Base-by-base conservation (phyloP, 1,140 invertebrate species). In the Brachionus rubens region DNA sequence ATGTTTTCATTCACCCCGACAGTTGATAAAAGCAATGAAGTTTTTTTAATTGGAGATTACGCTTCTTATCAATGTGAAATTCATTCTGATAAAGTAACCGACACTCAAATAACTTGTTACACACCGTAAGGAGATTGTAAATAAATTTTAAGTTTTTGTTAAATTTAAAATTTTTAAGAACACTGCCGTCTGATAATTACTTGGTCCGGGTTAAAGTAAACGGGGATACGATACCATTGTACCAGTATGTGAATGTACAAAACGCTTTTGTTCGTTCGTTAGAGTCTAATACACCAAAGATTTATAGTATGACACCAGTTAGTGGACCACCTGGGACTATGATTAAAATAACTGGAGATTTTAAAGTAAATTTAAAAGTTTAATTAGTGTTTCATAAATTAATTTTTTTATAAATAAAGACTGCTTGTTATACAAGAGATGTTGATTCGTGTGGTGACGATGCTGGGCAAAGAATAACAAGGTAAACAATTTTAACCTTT, bases 311-410 rank as follows among this genome's bases (percentile, higher is more conserved):
- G 7, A 78, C 36, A 30, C 75, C 52, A 5, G 67, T 48, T 14
- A 65, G 78, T 5, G 80, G 77, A 14, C 79, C 78, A 9, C 54
- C 77, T 2, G 21, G 43, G 0, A 78, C 80, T 46, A 59, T 40
- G 4, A 54, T 82, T n/a, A 77, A 76, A 0, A 16, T 81, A 4
- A 41, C 21, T 33, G 81, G 81, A 3, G 21, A 47, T n/a, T 70
- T 70, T 19, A 70, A 36, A 36, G 33, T 36, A 9, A 36, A n/a
- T n/a, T n/a, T 36, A 36, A 3, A 36, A 5, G 33, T 36, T 36
- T 36, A 36, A 36, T 36, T 36, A 36, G 3, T 36, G 9, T 3
- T 5, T 36, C 9, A 36, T 36, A 5, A 36, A 36, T 5, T 36
- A 5, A 36, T 36, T 9, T 36, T 5, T 36, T 36, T 36, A 5